Evolutionary conservation across 2,888 invertebrate genomes (phyloP), one percentile per base, ranked within the genome.

Genomic region (Subacronicta megacephala): DNA sequence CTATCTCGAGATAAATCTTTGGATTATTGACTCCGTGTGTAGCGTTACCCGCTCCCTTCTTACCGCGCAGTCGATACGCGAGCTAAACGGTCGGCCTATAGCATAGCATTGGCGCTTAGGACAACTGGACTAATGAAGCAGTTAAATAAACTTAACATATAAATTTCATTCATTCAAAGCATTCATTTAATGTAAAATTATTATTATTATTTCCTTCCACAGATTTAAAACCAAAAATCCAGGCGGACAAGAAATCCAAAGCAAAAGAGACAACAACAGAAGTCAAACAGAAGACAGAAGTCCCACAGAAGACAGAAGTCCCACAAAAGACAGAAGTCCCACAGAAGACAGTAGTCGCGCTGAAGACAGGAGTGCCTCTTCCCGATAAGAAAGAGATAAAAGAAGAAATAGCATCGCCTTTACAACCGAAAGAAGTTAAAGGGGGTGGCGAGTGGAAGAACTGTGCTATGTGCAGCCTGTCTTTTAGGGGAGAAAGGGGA

Each of bases 401-500:
- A 23, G 44, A 45, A 15, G 52, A 62, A 7, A 44, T 51, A 63
- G 47, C 63, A 7, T 44, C 51, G 20, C 54, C 60, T 9, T 20
- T 45, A n/a, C 52, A 50, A 17, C 55, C 42, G 17, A 61, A 57
- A 15, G 67, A 67, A n/a, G 81, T 81, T 0, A 81, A 80, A 5
- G 63, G 45, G 0, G 57, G 26, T 7, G 50, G 49, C 13, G 83
- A 83, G 12, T 77, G 78, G 77, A 88, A 80, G 58, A 73, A 61
- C 13, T 93, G 93, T 52, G 68, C 61, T 0, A 47, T 88, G 56
- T 93, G 93, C 69, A 89, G 81, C 59, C 65, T 87, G 35, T 80
- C 84, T 0, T 93, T 91, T 59, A 79, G 85, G 1, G 90, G 91
- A 1, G 92, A 90, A 9, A 77, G 91, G 42, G 91, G 93, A 0